A percentile compares a stretch with the other conserved stretches of the same genome.
phyloP scores from a whole-genome alignment of 2,888 invertebrate genomes.

The Fabriciana adippe region DNA sequence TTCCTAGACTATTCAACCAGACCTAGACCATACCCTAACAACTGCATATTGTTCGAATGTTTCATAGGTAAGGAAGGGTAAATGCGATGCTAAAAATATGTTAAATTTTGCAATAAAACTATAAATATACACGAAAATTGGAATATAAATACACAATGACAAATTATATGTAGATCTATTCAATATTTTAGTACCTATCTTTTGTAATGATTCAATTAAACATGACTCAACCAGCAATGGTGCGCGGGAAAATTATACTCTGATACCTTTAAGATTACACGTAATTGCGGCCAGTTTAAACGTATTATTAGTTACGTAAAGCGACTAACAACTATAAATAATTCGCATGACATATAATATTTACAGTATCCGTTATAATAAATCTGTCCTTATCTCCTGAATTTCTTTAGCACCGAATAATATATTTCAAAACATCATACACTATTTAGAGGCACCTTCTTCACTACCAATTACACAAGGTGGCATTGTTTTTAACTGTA shows the following conservation, averaged over 20 bases:
- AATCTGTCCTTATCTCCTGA: no score
- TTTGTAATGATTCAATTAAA: conserved; percentile 13
- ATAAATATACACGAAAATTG: not conserved
- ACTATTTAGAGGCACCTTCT: not conserved
- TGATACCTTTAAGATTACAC: conserved; percentile 18
- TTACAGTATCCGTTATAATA: no score
- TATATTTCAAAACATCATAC: not conserved
- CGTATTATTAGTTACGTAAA: conserved; percentile 13
- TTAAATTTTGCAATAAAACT: not conserved
- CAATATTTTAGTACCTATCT: not conserved
- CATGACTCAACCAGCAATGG: conserved; percentile 11
- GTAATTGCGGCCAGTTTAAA: conserved; percentile 14
- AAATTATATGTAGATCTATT: not conserved
- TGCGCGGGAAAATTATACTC: conserved; percentile 4
- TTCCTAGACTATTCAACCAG: conserved; percentile 1
- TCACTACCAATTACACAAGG: not conserved
- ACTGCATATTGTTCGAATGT: conserved; percentile 18
- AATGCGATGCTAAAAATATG: not conserved
- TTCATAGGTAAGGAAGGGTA: conserved; percentile 13
- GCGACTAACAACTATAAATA: not conserved
- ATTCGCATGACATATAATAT: not conserved
- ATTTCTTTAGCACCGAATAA: no score
- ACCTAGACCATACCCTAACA: conserved; percentile 7
- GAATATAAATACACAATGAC: not conserved
- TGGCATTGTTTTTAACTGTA: conserved; percentile 6